Evolutionary conservation across 2,113 vertebrate genomes (phyloP).

Genomic region (Myocastor coypus): DNA sequence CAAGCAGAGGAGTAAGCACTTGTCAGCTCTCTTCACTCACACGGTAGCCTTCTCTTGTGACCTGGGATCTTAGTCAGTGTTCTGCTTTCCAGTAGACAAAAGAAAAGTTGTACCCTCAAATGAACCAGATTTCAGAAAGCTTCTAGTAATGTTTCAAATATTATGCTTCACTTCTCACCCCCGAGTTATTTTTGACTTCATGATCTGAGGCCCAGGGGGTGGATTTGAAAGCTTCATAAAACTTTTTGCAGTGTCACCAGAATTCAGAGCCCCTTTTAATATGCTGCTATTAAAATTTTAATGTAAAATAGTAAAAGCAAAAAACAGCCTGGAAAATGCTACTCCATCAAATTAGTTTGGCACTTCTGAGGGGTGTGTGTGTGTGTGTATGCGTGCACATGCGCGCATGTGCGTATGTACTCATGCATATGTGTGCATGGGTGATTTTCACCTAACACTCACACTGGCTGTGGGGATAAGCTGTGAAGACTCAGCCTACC

Average conservation of each 20-base stretch:
- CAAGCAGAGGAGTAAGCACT: background rate
- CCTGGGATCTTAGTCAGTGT: background rate
- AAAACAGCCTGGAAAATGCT: conserved; percentile 53
- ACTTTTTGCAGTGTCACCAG: conserved; percentile 56
- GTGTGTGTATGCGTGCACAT: background rate
- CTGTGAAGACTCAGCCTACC: background rate
- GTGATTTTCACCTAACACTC: conserved; percentile 32
- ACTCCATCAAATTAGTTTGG: background rate
- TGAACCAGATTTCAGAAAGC: background rate
- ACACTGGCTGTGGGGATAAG: background rate
- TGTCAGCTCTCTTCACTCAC: background rate
- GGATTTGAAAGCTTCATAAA: conserved; percentile 61
- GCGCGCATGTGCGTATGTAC: background rate
- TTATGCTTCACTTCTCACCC: background rate
- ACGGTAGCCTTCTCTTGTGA: background rate
- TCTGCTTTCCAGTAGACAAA: conserved; percentile 45
- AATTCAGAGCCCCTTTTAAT: conserved; percentile 57
- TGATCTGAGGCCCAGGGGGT: background rate
- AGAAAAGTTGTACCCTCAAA: background rate
- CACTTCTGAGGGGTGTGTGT: background rate
- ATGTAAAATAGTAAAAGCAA: conserved; percentile 68
- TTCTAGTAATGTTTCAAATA: conserved; percentile 13
- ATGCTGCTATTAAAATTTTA: conserved; percentile 57
- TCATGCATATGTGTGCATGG: background rate
- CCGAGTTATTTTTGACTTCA: conserved; percentile 39